These are phyloP conservation scores for Pogoniulus pusillus DNA, from an alignment of 2,797 vertebrate species.

Conservation along the genomic window DNA sequence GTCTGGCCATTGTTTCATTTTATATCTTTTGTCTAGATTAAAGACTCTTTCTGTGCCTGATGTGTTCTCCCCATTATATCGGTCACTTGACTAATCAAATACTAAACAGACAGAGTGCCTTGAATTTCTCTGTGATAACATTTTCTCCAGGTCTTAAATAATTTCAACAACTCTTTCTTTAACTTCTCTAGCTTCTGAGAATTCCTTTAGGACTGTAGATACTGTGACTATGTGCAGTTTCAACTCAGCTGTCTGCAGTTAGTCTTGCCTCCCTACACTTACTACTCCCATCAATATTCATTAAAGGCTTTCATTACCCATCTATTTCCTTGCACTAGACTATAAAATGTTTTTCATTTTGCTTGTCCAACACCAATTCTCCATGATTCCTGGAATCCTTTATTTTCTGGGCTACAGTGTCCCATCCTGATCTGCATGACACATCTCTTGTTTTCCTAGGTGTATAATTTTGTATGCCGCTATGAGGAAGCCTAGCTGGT, in stretches of 20 bases:
- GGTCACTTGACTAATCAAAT: background rate
- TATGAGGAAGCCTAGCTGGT: background rate
- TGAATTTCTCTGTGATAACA: background rate
- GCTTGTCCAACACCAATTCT: background rate
- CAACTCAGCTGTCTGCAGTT: background rate
- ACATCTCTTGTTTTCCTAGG: background rate
- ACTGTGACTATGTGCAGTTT: background rate
- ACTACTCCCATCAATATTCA: background rate
- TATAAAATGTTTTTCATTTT: background rate
- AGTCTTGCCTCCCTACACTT: background rate
- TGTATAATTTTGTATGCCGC: background rate
- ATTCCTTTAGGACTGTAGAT: background rate
- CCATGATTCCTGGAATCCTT: background rate
- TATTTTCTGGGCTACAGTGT: background rate
- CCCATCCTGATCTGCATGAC: background rate
- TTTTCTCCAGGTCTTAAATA: background rate
- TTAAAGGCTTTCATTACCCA: background rate
- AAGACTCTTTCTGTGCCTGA: background rate
- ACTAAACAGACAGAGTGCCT: background rate
- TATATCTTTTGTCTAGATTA: background rate
- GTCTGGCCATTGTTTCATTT: background rate
- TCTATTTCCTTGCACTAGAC: background rate
- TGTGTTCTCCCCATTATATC: background rate
- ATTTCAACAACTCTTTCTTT: background rate
- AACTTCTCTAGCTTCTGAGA: background rate